Conservation (phyloP, 2,113 vertebrate species). For the Reinhardtius hippoglossoides region DNA sequence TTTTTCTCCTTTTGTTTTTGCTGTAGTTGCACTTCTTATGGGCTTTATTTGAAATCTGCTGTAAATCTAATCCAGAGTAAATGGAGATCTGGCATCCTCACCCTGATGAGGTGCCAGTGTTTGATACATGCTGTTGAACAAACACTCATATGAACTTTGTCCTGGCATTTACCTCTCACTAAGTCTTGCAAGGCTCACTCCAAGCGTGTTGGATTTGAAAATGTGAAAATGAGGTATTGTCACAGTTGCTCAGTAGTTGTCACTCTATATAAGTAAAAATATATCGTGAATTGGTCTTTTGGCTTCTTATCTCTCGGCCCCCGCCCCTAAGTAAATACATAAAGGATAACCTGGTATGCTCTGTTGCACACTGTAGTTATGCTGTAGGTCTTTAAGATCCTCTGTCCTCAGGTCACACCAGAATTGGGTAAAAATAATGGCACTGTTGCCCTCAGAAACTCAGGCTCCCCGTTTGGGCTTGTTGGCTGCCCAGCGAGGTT, state of each 20-base stretch:
- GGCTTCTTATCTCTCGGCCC: not conserved
- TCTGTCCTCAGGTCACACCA: slow-evolving; percentile 1
- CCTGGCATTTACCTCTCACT: not conserved
- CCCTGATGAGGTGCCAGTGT: not conserved
- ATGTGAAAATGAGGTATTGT: not conserved
- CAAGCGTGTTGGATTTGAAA: slow-evolving; percentile 10
- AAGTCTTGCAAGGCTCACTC: not conserved
- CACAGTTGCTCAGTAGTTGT: slow-evolving; percentile 8
- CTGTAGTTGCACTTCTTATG: not conserved
- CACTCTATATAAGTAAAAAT: not conserved
- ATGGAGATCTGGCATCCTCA: not conserved
- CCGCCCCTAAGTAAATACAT: not conserved
- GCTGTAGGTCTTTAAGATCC: not conserved
- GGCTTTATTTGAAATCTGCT: not conserved
- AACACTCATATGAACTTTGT: slow-evolving; percentile 1
- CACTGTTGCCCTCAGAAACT: slow-evolving; percentile 31
- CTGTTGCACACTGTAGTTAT: not conserved
- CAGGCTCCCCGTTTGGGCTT: slow-evolving; percentile 47
- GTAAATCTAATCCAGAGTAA: not conserved
- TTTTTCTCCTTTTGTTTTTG: not conserved
- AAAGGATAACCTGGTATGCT: not conserved
- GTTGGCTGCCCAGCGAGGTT: slow-evolving; percentile 48
- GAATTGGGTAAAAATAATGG: slow-evolving; percentile 9
- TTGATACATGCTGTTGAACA: not conserved
- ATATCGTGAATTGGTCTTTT: not conserved